These are phyloP conservation scores for Isaurus tuberculatus DNA, from an alignment of 92 coral and sea anemone genomes.

Conservation along the genomic window DNA sequence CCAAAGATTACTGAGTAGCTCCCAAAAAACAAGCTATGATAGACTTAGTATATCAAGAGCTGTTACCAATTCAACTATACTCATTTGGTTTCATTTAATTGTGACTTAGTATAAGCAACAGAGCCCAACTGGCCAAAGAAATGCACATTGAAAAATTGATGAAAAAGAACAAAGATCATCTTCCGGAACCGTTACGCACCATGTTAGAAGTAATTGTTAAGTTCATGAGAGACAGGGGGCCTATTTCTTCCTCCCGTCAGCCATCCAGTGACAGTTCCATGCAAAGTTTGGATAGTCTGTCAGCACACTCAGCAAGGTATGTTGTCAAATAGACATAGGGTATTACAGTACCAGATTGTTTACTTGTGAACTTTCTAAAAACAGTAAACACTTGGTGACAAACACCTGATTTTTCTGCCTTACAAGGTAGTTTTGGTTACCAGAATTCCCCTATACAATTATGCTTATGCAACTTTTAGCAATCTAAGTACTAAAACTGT, in stretches of 20 bases:
- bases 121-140: constrained; percentile 93
- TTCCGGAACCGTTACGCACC: constrained; percentile 77
- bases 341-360: neutral
- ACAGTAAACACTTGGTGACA: neutral
- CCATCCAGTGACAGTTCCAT: constrained; percentile 2
- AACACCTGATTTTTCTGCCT: too few relatives aligned
- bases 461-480: too few relatives aligned
- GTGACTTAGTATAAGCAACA: constrained; percentile 78
- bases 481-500: too few relatives aligned
- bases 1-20: too few relatives aligned
- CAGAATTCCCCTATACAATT: too few relatives aligned
- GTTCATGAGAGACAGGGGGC: constrained; percentile 70
- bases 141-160: constrained; percentile 90
- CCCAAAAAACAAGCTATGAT: too few relatives aligned
- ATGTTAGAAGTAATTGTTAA: constrained; percentile 95
- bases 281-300: neutral
- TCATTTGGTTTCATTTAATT: too few relatives aligned
- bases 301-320: constrained; percentile 28
- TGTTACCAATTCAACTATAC: neutral
- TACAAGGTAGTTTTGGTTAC: too few relatives aligned
- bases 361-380: neutral
- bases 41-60: neutral
- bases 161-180: constrained; percentile 94
- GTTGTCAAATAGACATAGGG: neutral
- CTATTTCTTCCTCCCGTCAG: constrained; percentile 25